Evolutionary conservation across 2,888 invertebrate species (phyloP).

Genomic region (Pyrgus malvae): DNA sequence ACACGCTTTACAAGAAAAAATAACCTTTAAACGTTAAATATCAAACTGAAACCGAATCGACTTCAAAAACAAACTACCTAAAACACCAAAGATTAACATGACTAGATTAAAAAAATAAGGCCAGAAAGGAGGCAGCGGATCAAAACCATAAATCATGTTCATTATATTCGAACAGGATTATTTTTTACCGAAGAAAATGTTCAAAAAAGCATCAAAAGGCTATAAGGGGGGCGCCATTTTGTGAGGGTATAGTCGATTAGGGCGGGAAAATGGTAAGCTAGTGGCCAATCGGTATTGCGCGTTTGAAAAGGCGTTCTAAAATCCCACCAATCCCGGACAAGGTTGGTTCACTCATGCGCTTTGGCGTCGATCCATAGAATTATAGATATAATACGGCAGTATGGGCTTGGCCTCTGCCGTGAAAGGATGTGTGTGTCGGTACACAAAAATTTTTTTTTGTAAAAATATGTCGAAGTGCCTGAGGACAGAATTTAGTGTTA

Average conservation of each 20-base stretch:
- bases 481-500: constrained; percentile 50
- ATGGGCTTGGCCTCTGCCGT: constrained; percentile 71
- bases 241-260: constrained; percentile 67
- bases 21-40: constrained; percentile 5
- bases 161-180: constrained; percentile 81
- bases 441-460: constrained; percentile 50
- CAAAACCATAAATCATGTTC: constrained; percentile 81
- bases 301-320: constrained; percentile 67
- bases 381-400: constrained; percentile 78
- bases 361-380: constrained; percentile 75
- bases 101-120: constrained; percentile 66
- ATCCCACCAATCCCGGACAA: constrained; percentile 55
- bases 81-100: constrained; percentile 74
- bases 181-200: constrained; percentile 79
- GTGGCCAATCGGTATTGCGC: constrained; percentile 50
- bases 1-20: constrained; percentile 9
- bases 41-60: constrained; percentile 45
- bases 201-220: constrained; percentile 79
- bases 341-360: constrained; percentile 70
- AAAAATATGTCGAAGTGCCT: constrained; percentile 73
- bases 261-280: constrained; percentile 67
- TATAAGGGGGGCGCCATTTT: constrained; percentile 78
- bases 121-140: constrained; percentile 64
- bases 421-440: constrained; percentile 54
- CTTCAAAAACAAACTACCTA: constrained; percentile 65